Base-by-base conservation (phyloP, 1,140 invertebrate genomes). In the Caerostris extrusa region DNA sequence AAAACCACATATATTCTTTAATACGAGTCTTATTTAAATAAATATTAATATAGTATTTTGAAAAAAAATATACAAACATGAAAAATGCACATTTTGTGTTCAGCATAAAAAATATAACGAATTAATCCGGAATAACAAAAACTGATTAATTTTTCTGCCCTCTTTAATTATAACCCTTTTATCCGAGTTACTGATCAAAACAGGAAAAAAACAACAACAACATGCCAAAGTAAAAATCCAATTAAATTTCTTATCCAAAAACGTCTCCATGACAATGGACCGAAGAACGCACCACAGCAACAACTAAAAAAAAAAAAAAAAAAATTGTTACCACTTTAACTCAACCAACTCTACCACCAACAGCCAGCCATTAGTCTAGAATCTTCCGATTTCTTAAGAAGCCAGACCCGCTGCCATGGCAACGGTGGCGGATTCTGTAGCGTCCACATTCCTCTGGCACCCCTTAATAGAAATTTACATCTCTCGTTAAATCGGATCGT, bases 401-500 rank as follows among this genome's bases (percentile, higher is more conserved):
- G 69, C 7, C 69, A 77, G 69, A 19, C 19, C 3, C 19, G 10
- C 19, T 77, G 69, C 82, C 82, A 83, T 83, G 82, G 82, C 55
- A 83, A 83, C 82, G 53, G 3, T 34, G 10, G 8, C 19, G 82
- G 55, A 83, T 83, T 58, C 82, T 57, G 57, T 83, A 57, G 55
- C 82, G 7, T 34, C 7, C 82, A 55, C 82, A 83, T 83, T 83
- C 55, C 82, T 53, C 34, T 53, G 69, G 69, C 8, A 83, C 81
- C 50, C 82, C 55, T 83, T 83, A 83, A 83, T 83, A 83, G 82
- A 82, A 82, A 82, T 82, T 83, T 83, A 57, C 82, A 83, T 58
- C 82, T 82, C 81, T 83, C 82, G 82, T 83, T 83, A 83, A 83
- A 83, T 17, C 82, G 55, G 82, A 83, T 83, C 82, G 82, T 83